Evolutionary conservation across 2,113 vertebrate species (phyloP).

Genomic region (mouse (Mus musculus)): DNA sequence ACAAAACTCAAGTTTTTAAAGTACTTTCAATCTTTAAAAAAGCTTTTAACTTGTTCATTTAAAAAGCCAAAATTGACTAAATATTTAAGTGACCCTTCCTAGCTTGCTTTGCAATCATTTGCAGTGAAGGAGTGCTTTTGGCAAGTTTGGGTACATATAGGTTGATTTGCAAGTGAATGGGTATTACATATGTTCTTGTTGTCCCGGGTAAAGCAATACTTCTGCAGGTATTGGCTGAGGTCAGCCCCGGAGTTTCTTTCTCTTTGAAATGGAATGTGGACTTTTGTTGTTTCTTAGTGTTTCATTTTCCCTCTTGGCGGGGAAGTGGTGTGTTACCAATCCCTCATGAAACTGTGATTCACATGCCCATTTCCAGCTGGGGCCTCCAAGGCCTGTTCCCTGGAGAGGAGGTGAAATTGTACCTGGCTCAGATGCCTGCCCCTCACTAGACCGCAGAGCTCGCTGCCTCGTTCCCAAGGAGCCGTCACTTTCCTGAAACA

Average conservation of each 20-base stretch:
- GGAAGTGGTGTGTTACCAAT: slow-evolving; percentile 29
- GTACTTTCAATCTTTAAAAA: not conserved
- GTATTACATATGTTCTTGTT: not conserved
- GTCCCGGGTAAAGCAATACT: not conserved
- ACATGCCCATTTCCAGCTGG: slow-evolving; percentile 34
- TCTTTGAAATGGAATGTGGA: slow-evolving; percentile 58
- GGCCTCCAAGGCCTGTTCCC: not conserved
- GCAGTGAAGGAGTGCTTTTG: no score
- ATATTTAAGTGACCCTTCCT: not conserved
- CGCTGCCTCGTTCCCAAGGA: not conserved
- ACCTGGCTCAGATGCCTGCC: not conserved
- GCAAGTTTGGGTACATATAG: not conserved
- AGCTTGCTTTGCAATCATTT: not conserved
- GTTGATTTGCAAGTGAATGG: not conserved
- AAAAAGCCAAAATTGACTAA: not conserved
- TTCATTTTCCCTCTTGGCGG: slow-evolving; percentile 25
- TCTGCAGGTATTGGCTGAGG: not conserved
- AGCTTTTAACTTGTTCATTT: not conserved
- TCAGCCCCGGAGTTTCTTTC: not conserved
- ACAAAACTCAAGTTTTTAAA: not conserved
- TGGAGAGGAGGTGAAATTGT: slow-evolving; percentile 7
- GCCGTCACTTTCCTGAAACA: not conserved
- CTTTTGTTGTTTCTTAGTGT: slow-evolving; percentile 28
- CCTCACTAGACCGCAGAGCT: not conserved
- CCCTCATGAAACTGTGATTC: slow-evolving; percentile 18